These are phyloP conservation scores for Nephrotoma appendiculata DNA, from an alignment of 2,888 invertebrate species.

Conservation along the genomic window DNA sequence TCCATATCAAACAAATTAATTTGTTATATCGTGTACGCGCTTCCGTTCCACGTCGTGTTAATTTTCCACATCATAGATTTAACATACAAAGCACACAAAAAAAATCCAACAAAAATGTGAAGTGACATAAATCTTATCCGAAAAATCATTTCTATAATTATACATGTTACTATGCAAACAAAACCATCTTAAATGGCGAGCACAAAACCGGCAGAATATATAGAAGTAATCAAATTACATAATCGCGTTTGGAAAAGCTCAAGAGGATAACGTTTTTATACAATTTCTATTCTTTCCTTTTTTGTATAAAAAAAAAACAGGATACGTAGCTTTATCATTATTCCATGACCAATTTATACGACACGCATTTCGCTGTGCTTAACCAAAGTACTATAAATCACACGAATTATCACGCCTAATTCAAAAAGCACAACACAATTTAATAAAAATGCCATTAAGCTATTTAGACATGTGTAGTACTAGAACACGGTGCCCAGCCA, in stretches of 20 bases:
- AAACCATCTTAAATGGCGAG: neutral
- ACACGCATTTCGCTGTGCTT: neutral
- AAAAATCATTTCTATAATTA: neutral
- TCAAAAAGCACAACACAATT: neutral
- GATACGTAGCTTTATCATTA: neutral
- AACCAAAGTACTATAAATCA: neutral
- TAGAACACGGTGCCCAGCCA: neutral
- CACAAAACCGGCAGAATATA: neutral
- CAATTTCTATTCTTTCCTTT: no score
- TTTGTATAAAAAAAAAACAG: neutral
- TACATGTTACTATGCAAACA: neutral
- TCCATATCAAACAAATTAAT: neutral
- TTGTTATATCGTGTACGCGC: neutral
- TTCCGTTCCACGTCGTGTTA: neutral
- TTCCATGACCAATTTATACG: neutral
- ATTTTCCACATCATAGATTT: neutral
- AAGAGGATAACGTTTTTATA: neutral
- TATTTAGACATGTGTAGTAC: no score
- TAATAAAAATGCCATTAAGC: neutral
- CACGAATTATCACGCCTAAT: neutral
- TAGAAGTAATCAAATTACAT: neutral
- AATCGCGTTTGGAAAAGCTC: neutral
- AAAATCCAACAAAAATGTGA: neutral
- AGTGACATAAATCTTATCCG: neutral
- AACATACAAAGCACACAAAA: neutral